Base-by-base conservation (phyloP, 1,140 invertebrate species). In the Pogonomyrmex californicus region DNA sequence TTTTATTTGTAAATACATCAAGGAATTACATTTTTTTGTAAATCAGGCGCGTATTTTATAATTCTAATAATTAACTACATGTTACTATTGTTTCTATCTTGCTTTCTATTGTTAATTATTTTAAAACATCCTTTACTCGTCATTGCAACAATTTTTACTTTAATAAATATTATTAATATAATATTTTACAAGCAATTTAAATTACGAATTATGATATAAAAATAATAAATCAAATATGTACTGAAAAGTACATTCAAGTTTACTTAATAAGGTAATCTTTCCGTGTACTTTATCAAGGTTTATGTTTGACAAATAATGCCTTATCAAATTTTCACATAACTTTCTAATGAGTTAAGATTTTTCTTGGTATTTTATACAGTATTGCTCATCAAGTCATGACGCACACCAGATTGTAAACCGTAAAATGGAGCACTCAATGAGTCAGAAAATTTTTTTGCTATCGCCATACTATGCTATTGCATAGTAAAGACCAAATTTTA, bases 321-420 rank as follows among this genome's bases (percentile, higher is more conserved):
- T 82, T 82, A 82, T 82, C 66, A 33, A n/a, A 10, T 56, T 73
- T 71, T 7, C n/a, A 23, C 33, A 9, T 68, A 58, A 58, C 23
- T 71, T 71, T 9, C 3, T 14, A 33, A 38, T 7, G 33, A 66
- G 30, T 79, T 82, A 56, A 41, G 51, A 47, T 47, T 17, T 58
- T 73, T 81, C 71, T 60, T 47, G 23, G 12, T 33, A 68, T 23
- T 49, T 68, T 5, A 54, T 30, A 9, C 6, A 6, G 17, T 47
- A 33, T 82, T 71, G 41, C 79, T 58, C 68, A 81, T 81, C 36
- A 12, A 1, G 47, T 2, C 6, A 58, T 82, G 79, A 73, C 51
- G 54, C 49, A 60, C 10, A 9, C 10, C 17, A 58, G 6, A 71
- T 47, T 44, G 9, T 71, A 14, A 56, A 44, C 38, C 17, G 9